A percentile compares a stretch with the other conserved stretches of the same genome.
These are phyloP conservation scores for Blastobasis lacticolella DNA, from an alignment of 2,888 invertebrate species.

Conservation along the genomic window DNA sequence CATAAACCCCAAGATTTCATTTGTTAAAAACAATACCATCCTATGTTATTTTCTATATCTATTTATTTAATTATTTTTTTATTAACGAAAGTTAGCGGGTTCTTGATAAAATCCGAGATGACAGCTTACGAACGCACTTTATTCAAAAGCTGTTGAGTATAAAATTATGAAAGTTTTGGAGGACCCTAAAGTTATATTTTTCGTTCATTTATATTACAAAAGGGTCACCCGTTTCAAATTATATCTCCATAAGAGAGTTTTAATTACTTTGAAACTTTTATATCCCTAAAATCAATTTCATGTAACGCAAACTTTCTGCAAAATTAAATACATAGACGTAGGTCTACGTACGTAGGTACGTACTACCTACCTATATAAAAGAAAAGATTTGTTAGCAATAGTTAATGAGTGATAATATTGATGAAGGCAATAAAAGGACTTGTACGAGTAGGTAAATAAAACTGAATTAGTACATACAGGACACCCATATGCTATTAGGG, in stretches of 20 bases:
- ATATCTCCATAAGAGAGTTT: conserved; percentile 3
- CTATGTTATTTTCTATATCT: too few species aligned
- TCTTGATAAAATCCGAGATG: too few species aligned
- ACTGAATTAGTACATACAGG: conserved; percentile 36
- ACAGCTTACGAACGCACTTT: too few species aligned
- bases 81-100: too few species aligned
- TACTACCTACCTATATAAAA: neutral
- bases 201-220: neutral
- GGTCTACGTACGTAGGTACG: too few species aligned
- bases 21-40: too few species aligned
- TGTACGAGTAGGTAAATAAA: neutral
- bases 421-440: neutral
- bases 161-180: conserved; percentile 2
- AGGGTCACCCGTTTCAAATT: neutral
- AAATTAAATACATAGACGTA: too few species aligned
- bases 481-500: neutral
- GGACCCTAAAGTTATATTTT: neutral
- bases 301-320: conserved; percentile 1
- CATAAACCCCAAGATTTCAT: too few species aligned
- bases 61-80: too few species aligned
- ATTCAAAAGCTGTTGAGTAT: neutral
- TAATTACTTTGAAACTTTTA: conserved; percentile 6
- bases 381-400: conserved; percentile 1
- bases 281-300: conserved; percentile 1
- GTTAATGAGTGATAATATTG: conserved; percentile 1